Percentiles rank a stretch among this genome's conserved stretches.
phyloP scores from a whole-genome alignment of 2,113 vertebrate genomes.

The Acanthochromis polyacanthus region DNA sequence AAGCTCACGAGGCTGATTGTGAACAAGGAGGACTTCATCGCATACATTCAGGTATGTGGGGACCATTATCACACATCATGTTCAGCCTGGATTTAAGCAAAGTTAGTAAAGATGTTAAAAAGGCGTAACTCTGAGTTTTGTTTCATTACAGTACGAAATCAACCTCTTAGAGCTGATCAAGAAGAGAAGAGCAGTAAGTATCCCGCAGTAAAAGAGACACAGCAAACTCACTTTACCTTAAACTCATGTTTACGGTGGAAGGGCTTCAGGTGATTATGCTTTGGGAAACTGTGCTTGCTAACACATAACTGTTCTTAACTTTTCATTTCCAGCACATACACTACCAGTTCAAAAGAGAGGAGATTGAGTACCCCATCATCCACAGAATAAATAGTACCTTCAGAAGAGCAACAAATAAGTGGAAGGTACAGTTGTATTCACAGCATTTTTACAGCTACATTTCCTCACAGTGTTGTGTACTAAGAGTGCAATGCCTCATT shows the following conservation, averaged over 20 bases:
- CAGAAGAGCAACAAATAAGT: constrained; percentile 91
- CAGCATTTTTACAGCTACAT: neutral
- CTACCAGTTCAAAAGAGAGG: constrained; percentile 93
- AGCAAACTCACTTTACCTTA: neutral
- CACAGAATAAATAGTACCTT: constrained; percentile 90
- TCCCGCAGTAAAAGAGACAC: neutral
- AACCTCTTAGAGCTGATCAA: constrained; percentile 94
- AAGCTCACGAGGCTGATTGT: constrained; percentile 90
- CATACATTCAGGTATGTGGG: constrained; percentile 90
- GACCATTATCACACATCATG: fast-evolving
- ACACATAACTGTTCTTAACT: neutral
- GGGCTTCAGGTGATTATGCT: neutral
- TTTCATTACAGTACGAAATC: constrained; percentile 91
- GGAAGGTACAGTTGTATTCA: constrained; percentile 88
- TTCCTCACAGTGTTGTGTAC: neutral
- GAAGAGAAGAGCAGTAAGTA: constrained; percentile 93
- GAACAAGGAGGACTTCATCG: constrained; percentile 93
- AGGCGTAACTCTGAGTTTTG: neutral
- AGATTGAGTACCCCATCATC: constrained; percentile 93
- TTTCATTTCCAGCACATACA: constrained; percentile 86
- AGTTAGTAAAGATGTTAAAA: neutral
- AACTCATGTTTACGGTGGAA: neutral
- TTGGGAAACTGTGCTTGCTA: neutral
- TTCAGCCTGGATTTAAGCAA: neutral
- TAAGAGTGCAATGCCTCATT: neutral